Conservation (phyloP, 2,888 invertebrate species). For the Capitulum mitella region DNA sequence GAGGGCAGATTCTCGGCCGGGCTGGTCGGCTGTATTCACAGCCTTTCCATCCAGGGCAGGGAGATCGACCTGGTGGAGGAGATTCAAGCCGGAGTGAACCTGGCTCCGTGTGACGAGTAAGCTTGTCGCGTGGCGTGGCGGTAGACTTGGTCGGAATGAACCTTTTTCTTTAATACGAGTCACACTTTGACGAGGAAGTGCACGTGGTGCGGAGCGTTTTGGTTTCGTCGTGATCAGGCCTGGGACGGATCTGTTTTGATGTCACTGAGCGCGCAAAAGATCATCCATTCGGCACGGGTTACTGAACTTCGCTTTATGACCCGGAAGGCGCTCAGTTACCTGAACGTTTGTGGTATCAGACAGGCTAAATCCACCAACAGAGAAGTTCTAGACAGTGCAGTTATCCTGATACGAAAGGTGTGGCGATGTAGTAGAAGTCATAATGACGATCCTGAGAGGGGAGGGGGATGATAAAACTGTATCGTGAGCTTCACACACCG, state of each 20-base stretch:
- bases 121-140: conserved; percentile 38
- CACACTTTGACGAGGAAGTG: no score
- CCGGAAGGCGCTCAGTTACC: no score
- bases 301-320: no score
- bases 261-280: neutral
- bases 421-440: no score
- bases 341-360: no score
- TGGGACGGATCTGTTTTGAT: neutral
- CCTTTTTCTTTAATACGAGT: neutral
- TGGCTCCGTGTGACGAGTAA: conserved; percentile 73
- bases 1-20: conserved; percentile 59
- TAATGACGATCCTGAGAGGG: no score
- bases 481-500: no score
- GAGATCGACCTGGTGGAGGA: conserved; percentile 56
- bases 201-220: neutral
- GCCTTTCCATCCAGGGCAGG: conserved; percentile 63
- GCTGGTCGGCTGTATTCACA: conserved; percentile 76
- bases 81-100: conserved; percentile 69
- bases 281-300: neutral
- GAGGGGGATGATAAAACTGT: no score
- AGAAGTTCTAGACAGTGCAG: no score
- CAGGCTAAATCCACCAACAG: no score
- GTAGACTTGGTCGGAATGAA: neutral
- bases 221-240: neutral
- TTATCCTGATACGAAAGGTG: no score